A percentile compares a stretch with the other conserved stretches of the same genome.
These are phyloP conservation scores for Liasis olivaceus DNA, from an alignment of 2,797 vertebrate species.

Conservation along the genomic window DNA sequence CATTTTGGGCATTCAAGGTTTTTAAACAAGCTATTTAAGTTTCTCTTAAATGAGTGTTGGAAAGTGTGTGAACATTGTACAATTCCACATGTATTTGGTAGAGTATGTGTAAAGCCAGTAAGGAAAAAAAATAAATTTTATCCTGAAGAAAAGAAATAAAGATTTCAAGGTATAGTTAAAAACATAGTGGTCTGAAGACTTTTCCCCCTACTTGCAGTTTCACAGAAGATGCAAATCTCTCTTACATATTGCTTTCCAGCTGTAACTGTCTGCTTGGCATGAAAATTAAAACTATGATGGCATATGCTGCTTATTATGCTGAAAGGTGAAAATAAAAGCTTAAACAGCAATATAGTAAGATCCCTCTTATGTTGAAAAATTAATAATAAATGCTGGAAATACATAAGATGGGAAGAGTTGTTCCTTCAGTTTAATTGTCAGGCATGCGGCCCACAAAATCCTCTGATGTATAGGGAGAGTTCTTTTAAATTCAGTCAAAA, in stretches of 20 bases:
- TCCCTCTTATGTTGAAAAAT: conserved; percentile 33
- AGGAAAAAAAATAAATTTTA: conserved; percentile 72
- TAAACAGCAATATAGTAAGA: conserved; percentile 61
- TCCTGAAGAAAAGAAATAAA: conserved; percentile 58
- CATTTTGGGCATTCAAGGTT: neutral
- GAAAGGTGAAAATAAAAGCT: conserved; percentile 70
- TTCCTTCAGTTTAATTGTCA: conserved; percentile 1
- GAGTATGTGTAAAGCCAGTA: conserved; percentile 38
- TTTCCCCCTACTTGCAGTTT: conserved; percentile 66
- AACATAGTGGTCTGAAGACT: conserved; percentile 69
- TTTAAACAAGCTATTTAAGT: neutral
- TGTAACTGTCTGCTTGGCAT: conserved; percentile 69
- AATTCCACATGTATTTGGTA: neutral
- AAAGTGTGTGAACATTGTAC: neutral
- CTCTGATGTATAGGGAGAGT: neutral
- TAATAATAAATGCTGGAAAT: conserved; percentile 48
- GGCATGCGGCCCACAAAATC: neutral
- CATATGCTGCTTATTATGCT: conserved; percentile 74
- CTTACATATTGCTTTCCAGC: conserved; percentile 72
- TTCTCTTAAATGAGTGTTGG: neutral
- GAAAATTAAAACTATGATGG: conserved; percentile 73
- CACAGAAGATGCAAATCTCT: conserved; percentile 75
- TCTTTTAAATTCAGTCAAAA: conserved; percentile 7
- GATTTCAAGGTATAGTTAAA: conserved; percentile 67
- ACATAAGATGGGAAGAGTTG: conserved; percentile 12